phyloP scores from a whole-genome alignment of 2,888 invertebrate species.

The Temnothorax ravouxi region DNA sequence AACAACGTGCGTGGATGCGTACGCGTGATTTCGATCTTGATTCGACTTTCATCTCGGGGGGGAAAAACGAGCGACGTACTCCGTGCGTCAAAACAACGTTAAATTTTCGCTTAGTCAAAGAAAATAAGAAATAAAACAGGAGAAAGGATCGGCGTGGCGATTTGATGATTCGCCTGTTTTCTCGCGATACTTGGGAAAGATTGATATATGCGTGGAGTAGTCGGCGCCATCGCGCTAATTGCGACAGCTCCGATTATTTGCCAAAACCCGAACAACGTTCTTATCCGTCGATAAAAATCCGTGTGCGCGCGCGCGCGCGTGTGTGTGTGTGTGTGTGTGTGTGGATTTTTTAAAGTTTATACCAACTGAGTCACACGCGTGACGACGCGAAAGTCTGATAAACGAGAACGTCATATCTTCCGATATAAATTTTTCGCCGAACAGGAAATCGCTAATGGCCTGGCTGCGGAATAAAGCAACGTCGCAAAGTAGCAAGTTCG shows the following conservation, averaged over 20 bases:
- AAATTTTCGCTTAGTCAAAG: constrained; percentile 9
- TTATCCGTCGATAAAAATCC: constrained; percentile 4
- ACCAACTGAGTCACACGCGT: constrained; percentile 43
- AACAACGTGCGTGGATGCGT: background rate
- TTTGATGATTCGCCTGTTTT: constrained; percentile 10
- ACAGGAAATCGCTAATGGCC: constrained; percentile 41
- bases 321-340: background rate
- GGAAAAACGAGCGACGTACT: background rate
- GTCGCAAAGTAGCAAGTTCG: constrained; percentile 27
- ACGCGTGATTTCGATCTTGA: background rate
- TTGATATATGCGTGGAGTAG: background rate
- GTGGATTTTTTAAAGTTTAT: background rate
- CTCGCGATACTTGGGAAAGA: constrained; percentile 30
- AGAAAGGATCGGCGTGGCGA: background rate
- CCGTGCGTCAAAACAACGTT: constrained; percentile 8
- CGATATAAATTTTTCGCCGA: constrained; percentile 33
- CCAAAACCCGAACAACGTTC: constrained; percentile 19
- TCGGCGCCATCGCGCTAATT: constrained; percentile 21
- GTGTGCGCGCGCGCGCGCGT: background rate
- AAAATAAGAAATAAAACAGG: background rate
- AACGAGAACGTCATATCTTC: constrained; percentile 45
- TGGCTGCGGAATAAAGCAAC: constrained; percentile 27
- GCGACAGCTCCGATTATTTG: constrained; percentile 28
- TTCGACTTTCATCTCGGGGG: constrained; percentile 28
- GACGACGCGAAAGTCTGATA: constrained; percentile 48